Conservation (phyloP, 2,888 invertebrate genomes). For the Formica aserva region DNA sequence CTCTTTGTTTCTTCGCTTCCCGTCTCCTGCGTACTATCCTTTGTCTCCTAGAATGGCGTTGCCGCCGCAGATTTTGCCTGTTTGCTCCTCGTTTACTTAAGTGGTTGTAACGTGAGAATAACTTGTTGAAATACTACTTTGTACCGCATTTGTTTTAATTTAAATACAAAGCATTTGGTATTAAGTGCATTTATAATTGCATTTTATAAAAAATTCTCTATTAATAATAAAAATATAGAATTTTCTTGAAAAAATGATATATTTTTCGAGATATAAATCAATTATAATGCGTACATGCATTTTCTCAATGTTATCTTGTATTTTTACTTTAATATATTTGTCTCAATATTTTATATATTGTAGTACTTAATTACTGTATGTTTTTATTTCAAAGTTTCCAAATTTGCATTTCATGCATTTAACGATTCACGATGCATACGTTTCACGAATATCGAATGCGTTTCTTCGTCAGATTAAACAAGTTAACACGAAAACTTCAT, state of each 20-base stretch:
- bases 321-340: neutral
- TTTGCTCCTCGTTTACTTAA: constrained; percentile 51
- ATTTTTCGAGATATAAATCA: neutral
- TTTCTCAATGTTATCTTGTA: neutral
- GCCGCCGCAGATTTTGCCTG: constrained; percentile 34
- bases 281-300: neutral
- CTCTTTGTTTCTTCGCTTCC: constrained; percentile 24
- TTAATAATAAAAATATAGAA: neutral
- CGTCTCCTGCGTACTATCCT: constrained; percentile 26
- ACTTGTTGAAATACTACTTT: constrained; percentile 33
- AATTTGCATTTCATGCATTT: constrained; percentile 1
- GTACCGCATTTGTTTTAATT: constrained; percentile 24
- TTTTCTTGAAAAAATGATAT: neutral
- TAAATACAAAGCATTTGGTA: neutral
- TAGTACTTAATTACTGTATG: neutral
- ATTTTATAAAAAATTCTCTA: neutral
- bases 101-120: constrained; percentile 34
- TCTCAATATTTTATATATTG: neutral
- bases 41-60: constrained; percentile 32
- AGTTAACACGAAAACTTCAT: constrained; percentile 4
- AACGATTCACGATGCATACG: neutral
- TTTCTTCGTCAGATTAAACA: constrained; percentile 3
- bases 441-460: neutral
- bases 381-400: neutral
- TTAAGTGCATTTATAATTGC: neutral